Base-by-base conservation (phyloP, 1,140 invertebrate species). In the Antheraea mylitta region DNA sequence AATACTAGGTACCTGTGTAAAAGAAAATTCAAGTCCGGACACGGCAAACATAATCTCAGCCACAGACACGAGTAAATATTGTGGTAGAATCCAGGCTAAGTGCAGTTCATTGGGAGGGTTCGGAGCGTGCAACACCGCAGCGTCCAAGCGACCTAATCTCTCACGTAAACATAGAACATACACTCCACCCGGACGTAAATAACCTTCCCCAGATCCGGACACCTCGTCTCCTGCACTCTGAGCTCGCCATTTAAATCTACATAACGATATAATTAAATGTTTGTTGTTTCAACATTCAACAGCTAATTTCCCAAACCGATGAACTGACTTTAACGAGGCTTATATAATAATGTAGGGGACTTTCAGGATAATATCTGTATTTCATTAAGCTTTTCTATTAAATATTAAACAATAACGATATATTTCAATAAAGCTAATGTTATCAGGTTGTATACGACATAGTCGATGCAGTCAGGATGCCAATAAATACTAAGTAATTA, bases 21-120 rank as follows among this genome's bases (percentile, higher is more conserved):
- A 99, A 0, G 97, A 97, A 90, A 99, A 99, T 74, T 98, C 96
- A 0, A 99, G 90, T 8, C 98, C 98, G 0, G 98, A 98, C 0
- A 99, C 95, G 0, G 97, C 98, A 85, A 98, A 98, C 95, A 99
- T 96, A 16, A 99, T 93, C 75, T 94, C 94, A 0, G 94, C 97
- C n/a, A 96, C 89, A 0, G 98, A 98, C 58, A 99, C 95, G 0
- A 98, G 90, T 18, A 98, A 81, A 83, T 98, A 98, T 85, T 98
- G 98, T 0, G 98, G 97, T n/a, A 98, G 86, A 69, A 98, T 94
- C 95, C 95, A 97, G 0, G 97, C 83, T 67, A 98, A 96, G 63
- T 96, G 95, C 16, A 98, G 83, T 0, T 94, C 94, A 77, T 96
- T 97, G 3, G 96, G 94, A 13, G 92, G 78, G 6, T 96, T 96